Base-by-base conservation (phyloP, 2,888 invertebrate genomes). In the Idaea straminata region DNA sequence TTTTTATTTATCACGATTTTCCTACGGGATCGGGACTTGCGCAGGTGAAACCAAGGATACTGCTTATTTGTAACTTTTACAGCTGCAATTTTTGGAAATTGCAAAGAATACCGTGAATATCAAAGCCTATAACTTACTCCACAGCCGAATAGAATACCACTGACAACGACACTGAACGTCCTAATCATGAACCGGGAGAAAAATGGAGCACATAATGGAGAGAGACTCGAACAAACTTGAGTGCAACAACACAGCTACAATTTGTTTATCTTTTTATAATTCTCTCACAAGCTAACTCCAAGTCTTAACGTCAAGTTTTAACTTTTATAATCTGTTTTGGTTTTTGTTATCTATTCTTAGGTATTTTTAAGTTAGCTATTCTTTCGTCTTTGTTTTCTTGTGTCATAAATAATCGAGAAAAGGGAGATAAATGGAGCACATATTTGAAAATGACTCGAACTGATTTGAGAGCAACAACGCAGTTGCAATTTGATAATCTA, bases 131-230 rank as follows among this genome's bases (percentile, higher is more conserved):
- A 47, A 13, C 47, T 47, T 47, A 13, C 13, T 47, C 47, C 47
- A 47, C 47, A 47, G 13, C 47, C 47, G 13, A 47, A 47, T 13
- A 47, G 7, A 47, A 47, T 47, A 47, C 25, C 25, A 25, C 47
- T 47, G 47, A 47, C 47, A 47, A 47, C 47, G 47, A 47, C 47
- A 47, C 47, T 47, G 47, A 47, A 47, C 47, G 47, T 47, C 47
- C 47, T 47, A 47, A 47, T 47, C 47, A 47, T 10, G 10, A 10
- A 5, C 47, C 47, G 3, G 13, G 47, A 13, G 47, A 47, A 47
- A 47, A 47, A 47, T 47, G 10, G 47, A 47, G 47, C 47, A 47
- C 47, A 13, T 47, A 47, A 47, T 47, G 47, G 47, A 10, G 2
- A 47, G 13, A 47, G 47, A 47, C 47, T 47, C 47, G 7, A 7